Base-by-base conservation (phyloP, 2,797 vertebrate genomes). In the Gallinago stenura region DNA sequence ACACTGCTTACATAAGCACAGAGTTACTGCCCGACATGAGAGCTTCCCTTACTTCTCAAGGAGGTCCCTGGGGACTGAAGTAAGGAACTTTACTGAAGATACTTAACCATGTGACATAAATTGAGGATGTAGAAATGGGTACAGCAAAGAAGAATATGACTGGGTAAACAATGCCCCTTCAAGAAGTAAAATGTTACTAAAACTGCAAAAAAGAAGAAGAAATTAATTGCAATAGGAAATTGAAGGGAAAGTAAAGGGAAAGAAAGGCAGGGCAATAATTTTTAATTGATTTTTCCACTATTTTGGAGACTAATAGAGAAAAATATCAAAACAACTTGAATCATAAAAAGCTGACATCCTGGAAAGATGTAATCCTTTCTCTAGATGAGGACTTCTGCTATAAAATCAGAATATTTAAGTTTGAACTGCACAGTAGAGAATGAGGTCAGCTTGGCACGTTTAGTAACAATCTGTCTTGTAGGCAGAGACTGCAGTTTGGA, bases 401-500 rank as follows among this genome's bases (percentile, higher is more conserved):
- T 41, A 79, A 86, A 87, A 48, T 57, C 19, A 70, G 64, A 79
- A 85, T 57, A 70, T 75, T 76, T 84, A 80, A 90, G 48, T 86
- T 73, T 73, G 19, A 83, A 84, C 19, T 83, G 37, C 30, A 79
- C 15, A 90, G 37, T 4, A 73, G 53, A 73, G 78, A 91, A 84
- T 68, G 75, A 94, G 86, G 90, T 93, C 93, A 94, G 51, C 68
- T 85, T 93, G 83, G 77, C 83, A 64, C 10, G 24, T 26, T 94
- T 50, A 46, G 64, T 33, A 87, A 51, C 83, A 96, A 90, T 95
- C 86, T 95, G 86, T 68, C 75, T 94, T 1, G 5, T 83, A 94
- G 81, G 83, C 70, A 97, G 89, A 77, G 70, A 46, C 14, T 51
- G 65, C 41, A 90, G 37, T 65, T 91, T 84, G 60, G 45, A 89